These are phyloP conservation scores for Columba livia DNA, from an alignment of 2,113 vertebrate species.

Conservation along the genomic window DNA sequence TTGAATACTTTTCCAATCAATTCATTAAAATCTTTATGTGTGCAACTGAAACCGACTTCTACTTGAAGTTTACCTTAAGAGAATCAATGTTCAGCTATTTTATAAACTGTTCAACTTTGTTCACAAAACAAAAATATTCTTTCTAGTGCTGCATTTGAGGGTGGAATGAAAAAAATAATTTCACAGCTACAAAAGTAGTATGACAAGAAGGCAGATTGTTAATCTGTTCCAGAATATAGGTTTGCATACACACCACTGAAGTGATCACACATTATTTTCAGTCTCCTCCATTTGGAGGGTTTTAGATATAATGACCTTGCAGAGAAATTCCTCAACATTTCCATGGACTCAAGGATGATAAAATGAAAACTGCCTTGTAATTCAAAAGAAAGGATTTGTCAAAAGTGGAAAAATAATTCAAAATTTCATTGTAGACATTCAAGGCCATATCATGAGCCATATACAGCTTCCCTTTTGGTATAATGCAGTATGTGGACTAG, in stretches of 20 bases:
- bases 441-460: not conserved
- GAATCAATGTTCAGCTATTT: not conserved
- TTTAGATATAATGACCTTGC: not conserved
- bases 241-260: not conserved
- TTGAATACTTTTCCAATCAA: not conserved
- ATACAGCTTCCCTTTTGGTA: not conserved
- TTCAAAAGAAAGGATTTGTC: not conserved
- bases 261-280: not conserved
- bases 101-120: not conserved
- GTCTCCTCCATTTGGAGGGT: not conserved
- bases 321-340: not conserved
- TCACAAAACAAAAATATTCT: not conserved
- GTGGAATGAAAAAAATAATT: not conserved
- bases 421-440: not conserved
- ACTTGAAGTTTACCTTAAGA: not conserved
- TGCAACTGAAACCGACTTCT: not conserved
- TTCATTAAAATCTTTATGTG: not conserved
- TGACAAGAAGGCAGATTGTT: not conserved
- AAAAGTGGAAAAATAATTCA: not conserved
- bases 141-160: not conserved
- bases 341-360: not conserved
- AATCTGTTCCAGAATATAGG: not conserved
- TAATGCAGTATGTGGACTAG: not conserved
- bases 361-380: not conserved
- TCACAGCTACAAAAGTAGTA: not conserved